phyloP scores from a whole-genome alignment of 2,113 vertebrate genomes.

The Quiscalus mexicanus region DNA sequence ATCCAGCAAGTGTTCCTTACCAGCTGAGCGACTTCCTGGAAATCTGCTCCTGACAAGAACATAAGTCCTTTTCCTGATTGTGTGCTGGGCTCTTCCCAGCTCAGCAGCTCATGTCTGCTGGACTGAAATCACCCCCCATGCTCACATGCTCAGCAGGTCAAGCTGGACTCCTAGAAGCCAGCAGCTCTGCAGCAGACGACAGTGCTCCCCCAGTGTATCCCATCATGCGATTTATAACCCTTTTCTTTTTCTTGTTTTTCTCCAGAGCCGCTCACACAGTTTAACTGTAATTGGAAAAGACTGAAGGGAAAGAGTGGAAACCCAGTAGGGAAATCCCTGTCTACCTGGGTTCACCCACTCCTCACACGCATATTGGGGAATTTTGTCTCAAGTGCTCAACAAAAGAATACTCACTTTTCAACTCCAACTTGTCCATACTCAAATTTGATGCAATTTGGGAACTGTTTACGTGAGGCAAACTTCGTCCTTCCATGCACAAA shows the following conservation, averaged over 20 bases:
- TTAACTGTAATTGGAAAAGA: background rate
- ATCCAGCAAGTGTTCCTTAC: background rate
- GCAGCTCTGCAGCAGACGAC: background rate
- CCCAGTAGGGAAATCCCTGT: background rate
- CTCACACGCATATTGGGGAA: background rate
- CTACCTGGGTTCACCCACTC: background rate
- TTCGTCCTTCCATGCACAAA: background rate
- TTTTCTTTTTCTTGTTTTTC: fast-evolving
- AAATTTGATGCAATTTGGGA: background rate
- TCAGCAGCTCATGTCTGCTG: background rate
- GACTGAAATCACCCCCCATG: fast-evolving
- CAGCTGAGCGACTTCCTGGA: background rate
- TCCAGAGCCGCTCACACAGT: background rate
- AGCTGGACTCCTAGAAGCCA: background rate
- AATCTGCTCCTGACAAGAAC: background rate
- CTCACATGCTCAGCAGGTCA: background rate
- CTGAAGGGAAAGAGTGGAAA: background rate
- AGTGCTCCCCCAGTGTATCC: too few species aligned
- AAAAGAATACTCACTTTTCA: background rate
- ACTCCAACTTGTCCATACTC: background rate
- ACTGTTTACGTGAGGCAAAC: background rate
- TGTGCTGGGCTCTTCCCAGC: background rate
- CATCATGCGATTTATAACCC: fast-evolving
- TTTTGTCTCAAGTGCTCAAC: background rate
- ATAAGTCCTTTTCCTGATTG: background rate